A percentile compares a stretch with the other conserved stretches of the same genome.
phyloP scores from a whole-genome alignment of 1,140 invertebrate genomes.

The Conus ventricosus region DNA sequence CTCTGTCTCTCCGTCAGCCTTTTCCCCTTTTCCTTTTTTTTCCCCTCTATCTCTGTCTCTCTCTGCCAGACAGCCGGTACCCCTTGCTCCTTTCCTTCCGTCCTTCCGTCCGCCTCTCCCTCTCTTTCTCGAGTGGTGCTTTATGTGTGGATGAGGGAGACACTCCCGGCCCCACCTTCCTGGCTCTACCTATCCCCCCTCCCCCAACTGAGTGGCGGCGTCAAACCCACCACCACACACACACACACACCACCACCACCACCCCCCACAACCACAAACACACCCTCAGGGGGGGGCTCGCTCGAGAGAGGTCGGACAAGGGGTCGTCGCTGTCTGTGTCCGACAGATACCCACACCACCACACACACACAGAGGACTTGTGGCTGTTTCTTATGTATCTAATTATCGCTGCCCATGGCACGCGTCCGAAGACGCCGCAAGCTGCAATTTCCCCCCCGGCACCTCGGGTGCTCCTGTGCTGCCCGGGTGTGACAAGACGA shows the following conservation, averaged over 20 bases:
- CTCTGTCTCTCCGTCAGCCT: neutral
- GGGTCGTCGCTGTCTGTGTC: no score
- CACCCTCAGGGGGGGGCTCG: no score
- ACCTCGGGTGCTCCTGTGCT: constrained; percentile 33
- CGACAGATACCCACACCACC: no score
- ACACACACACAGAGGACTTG: no score
- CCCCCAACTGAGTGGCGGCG: no score
- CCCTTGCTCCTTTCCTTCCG: neutral
- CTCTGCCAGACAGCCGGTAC: neutral
- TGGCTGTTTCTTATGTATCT: constrained; percentile 42
- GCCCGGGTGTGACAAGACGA: constrained; percentile 47
- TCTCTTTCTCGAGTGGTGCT: neutral
- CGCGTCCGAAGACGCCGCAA: constrained; percentile 45
- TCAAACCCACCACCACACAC: no score
- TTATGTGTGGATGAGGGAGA: neutral
- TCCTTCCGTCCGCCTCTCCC: constrained; percentile 18
- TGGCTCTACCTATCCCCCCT: no score
- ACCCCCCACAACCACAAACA: no score
- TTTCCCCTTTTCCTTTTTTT: neutral
- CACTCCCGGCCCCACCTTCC: neutral
- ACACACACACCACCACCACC: no score
- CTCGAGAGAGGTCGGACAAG: no score
- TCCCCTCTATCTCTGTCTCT: neutral
- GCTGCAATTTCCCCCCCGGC: constrained; percentile 45
- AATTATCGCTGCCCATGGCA: constrained; percentile 39